These are phyloP conservation scores for Pissodes strobi DNA, from an alignment of 1,140 invertebrate genomes.

Conservation along the genomic window DNA sequence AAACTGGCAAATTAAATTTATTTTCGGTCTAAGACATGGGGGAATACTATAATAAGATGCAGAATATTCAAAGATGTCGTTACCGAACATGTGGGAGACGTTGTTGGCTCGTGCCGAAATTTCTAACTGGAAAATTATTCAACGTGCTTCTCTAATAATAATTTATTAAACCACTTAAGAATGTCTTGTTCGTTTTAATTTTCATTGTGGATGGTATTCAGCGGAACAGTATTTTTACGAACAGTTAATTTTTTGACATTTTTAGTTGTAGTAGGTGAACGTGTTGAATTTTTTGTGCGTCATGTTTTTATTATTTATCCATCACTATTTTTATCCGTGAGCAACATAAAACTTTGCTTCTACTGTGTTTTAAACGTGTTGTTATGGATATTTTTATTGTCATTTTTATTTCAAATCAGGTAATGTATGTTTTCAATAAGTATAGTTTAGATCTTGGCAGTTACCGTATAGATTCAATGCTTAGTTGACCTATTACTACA, in stretches of 20 bases:
- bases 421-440: too few relatives aligned
- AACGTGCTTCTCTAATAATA: neutral
- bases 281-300: too few relatives aligned
- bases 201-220: neutral
- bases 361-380: too few relatives aligned
- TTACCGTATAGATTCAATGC: too few relatives aligned
- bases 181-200: neutral
- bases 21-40: constrained; percentile 4
- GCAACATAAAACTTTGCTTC: too few relatives aligned
- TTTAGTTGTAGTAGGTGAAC: too few relatives aligned
- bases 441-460: too few relatives aligned
- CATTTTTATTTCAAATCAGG: too few relatives aligned
- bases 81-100: constrained; percentile 29
- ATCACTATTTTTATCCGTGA: too few relatives aligned
- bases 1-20: constrained; percentile 2
- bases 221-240: constrained; percentile 2
- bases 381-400: too few relatives aligned
- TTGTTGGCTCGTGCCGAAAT: constrained; percentile 24
- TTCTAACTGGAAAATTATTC: constrained; percentile 30
- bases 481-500: too few relatives aligned
- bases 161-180: constrained; percentile 15
- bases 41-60: constrained; percentile 18
- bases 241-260: constrained; percentile 6
- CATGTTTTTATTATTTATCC: too few relatives aligned
- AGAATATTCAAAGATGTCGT: constrained; percentile 21